A percentile compares a stretch with the other conserved stretches of the same genome.
Evolutionary conservation across 2,888 invertebrate species (phyloP).

Genomic region (Lochmaea capreae): DNA sequence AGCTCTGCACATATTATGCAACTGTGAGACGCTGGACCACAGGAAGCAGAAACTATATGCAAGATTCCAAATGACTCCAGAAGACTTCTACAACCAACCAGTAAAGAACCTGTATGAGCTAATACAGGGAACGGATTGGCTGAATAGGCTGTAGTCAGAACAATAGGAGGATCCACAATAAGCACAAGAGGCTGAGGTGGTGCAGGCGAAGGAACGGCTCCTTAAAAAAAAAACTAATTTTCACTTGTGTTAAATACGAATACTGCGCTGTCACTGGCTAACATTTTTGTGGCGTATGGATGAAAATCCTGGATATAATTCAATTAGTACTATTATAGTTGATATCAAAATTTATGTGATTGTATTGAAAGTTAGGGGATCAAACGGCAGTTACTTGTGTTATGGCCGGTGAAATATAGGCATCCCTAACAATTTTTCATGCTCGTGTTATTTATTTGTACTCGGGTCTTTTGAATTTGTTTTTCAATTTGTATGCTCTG

Average conservation of each 20-base stretch:
- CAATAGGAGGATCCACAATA: no score
- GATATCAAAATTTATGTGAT: conserved; percentile 36
- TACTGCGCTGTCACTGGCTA: not conserved
- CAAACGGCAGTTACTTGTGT: conserved; percentile 24
- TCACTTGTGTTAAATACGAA: not conserved
- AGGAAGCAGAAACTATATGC: no score
- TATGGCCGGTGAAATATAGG: conserved; percentile 11
- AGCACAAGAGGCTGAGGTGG: no score
- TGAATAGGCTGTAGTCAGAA: no score
- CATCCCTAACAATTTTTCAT: conserved; percentile 20
- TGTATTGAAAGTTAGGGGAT: conserved; percentile 28
- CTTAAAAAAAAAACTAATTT: no score
- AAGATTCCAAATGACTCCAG: no score
- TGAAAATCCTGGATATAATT: conserved; percentile 34
- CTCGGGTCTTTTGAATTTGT: conserved; percentile 12
- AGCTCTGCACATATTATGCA: no score
- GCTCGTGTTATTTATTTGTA: conserved; percentile 12
- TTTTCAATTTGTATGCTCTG: conserved; percentile 13
- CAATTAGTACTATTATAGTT: conserved; percentile 34
- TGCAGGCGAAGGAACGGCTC: no score
- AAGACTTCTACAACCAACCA: no score
- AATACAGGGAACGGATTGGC: no score
- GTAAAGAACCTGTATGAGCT: no score
- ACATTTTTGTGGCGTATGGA: conserved; percentile 15
- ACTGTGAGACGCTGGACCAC: no score